Evolutionary conservation across 2,888 invertebrate species (phyloP), one percentile per base, ranked within the genome.

Genomic region (Mesochorus sp.): DNA sequence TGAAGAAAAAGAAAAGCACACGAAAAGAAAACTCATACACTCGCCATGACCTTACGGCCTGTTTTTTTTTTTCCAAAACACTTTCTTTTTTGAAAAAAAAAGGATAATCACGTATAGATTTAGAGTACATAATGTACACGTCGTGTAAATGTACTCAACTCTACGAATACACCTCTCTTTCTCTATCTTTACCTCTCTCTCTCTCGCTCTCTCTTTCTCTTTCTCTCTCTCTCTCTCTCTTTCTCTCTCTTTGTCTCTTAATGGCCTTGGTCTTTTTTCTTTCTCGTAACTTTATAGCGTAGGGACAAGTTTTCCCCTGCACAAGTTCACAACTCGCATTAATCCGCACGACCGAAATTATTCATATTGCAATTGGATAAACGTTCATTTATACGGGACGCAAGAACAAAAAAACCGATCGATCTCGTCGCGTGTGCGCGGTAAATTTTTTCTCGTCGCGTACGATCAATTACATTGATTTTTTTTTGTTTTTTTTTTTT

Each of bases 221-320:
- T n/a, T n/a, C n/a, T n/a, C n/a, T n/a, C n/a, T n/a, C n/a, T n/a
- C n/a, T n/a, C n/a, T n/a, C n/a, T n/a, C n/a, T n/a, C n/a, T n/a
- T n/a, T n/a, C n/a, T n/a, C n/a, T n/a, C n/a, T n/a, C n/a, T n/a
- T n/a, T n/a, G n/a, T n/a, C n/a, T n/a, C n/a, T n/a, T n/a, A 55
- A 37, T 59, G 64, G 64, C 70, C 62, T 64, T 34, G 14, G 49
- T 64, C 49, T 51, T 44, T 70, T 47, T 70, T 47, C 21, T 57
- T 57, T 39, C 37, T 49, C 57, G 62, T 47, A 73, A 73, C 42
- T 73, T 21, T 61, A 53, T 44, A 68, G 59, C 59, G 74, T 28
- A n/a, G n/a, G 73, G 39, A 67, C 73, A 47, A 68, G 3, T 28
- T 49, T 64, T 34, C 71, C 53, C 44, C 14, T 8, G 8, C 51